Base-by-base conservation (phyloP, 2,888 invertebrate genomes). In the Nowickia ferox region DNA sequence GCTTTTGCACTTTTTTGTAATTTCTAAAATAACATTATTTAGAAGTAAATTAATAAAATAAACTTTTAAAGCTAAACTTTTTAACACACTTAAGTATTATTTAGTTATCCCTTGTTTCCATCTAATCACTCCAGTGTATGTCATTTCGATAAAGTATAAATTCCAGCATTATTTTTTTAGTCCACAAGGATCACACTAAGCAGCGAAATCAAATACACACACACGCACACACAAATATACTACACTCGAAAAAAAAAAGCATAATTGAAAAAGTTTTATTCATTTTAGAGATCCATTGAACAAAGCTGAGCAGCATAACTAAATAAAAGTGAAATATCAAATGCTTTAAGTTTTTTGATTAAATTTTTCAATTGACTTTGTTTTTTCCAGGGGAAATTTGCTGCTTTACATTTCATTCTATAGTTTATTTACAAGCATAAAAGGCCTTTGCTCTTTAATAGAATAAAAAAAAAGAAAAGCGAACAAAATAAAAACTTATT, bases 201-300 rank as follows among this genome's bases (percentile, higher is more conserved):
- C 42, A 57, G 10, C 4, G 10, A 22, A 66, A 66, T 30, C 5
- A 30, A 30, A 30, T 6, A 30, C 30, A 30, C 30, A 30, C 30
- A 1, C 30, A 30, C 30, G 1, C 30, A 30, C 9, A 15, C 13
- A 30, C 38, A 17, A 0, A 61, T 46, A 63, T 53, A 59, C 38
- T n/a, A n/a, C n/a, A n/a, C 2, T 40, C 5, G 2, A 40, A 13
- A n/a, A 42, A 66, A 68, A 38, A 59, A 22, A 44, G 55, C 63
- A 72, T 86, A 80, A 83, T 83, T 86, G 82, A 79, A 86, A 86
- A 86, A 86, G 75, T 86, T 86, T 86, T 75, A 86, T 86, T 82
- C 76, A 83, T 72, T 86, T 86, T 69, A 38, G 65, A 86, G 83
- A 79, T 79, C 53, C 57, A 75, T 82, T 85, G 53, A 79, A 65